Evolutionary conservation across 2,113 vertebrate species (phyloP).

Genomic region (Corapipo altera): DNA sequence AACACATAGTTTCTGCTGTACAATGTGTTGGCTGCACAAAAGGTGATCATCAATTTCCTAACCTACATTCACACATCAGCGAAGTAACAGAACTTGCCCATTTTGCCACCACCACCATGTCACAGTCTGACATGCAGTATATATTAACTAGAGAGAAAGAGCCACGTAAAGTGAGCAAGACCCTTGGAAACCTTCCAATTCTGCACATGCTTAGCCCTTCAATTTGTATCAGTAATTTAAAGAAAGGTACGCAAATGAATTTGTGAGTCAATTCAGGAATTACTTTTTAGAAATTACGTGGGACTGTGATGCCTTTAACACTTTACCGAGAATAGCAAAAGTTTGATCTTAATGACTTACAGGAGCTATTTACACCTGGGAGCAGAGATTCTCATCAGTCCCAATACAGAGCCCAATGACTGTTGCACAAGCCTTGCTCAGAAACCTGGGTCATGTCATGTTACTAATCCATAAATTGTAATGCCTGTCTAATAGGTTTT

Average conservation of each 20-base stretch:
- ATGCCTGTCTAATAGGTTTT: background rate
- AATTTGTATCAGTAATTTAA: background rate
- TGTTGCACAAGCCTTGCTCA: background rate
- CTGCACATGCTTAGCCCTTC: background rate
- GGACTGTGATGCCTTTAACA: background rate
- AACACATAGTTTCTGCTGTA: background rate
- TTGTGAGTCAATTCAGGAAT: background rate
- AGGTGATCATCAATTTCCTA: background rate
- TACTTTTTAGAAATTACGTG: background rate
- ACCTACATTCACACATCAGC: background rate
- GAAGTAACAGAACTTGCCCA: background rate
- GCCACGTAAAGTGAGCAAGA: rapidly evolving
- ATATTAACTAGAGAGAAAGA: background rate
- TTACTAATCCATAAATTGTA: background rate
- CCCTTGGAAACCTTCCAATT: background rate
- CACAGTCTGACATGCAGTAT: background rate
- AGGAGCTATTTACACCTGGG: background rate
- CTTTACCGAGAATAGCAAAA: background rate
- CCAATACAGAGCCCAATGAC: background rate
- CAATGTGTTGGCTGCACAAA: rapidly evolving
- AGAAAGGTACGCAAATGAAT: background rate
- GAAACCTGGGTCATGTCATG: background rate
- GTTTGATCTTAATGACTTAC: background rate
- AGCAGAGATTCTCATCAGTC: background rate
- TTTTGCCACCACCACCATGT: background rate